Conservation (phyloP, 2,113 vertebrate species). For the Spea multiplicata region DNA sequence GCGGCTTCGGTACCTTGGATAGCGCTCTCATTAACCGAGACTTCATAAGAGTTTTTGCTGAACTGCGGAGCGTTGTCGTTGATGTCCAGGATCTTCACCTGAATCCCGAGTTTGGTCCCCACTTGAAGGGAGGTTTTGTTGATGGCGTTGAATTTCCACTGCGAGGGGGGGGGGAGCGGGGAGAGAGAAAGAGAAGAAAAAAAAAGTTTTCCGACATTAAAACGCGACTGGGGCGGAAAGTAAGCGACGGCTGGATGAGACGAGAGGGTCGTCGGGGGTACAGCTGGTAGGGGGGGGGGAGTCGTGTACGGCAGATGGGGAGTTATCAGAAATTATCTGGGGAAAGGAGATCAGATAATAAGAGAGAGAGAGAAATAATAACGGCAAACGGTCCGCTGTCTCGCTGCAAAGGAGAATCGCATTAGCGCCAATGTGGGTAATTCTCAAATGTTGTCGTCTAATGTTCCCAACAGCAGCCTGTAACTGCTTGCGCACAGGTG, state of each 20-base stretch:
- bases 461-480: no score
- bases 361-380: no score
- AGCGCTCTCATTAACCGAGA: slow-evolving; percentile 45
- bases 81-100: slow-evolving; percentile 49
- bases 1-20: slow-evolving; percentile 55
- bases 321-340: background rate
- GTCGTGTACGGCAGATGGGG: slow-evolving; percentile 2
- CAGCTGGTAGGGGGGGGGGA: slow-evolving; percentile 3
- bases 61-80: slow-evolving; percentile 60
- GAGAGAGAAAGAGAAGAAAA: background rate
- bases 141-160: slow-evolving; percentile 51
- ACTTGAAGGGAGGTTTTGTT: rapidly evolving
- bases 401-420: no score
- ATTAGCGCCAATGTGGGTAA: no score
- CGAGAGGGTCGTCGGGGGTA: background rate
- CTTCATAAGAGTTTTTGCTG: background rate
- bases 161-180: background rate
- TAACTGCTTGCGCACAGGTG: no score
- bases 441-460: no score
- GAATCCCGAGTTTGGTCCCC: slow-evolving; percentile 52
- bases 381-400: no score
- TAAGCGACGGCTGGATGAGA: background rate
- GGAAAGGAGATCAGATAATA: slow-evolving; percentile 2
- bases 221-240: background rate
- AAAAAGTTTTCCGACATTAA: slow-evolving; percentile 22